A percentile compares a stretch with the other conserved stretches of the same genome.
These are phyloP conservation scores for Drosophila mulleri DNA, from an alignment of 2,888 invertebrate genomes.

Conservation along the genomic window DNA sequence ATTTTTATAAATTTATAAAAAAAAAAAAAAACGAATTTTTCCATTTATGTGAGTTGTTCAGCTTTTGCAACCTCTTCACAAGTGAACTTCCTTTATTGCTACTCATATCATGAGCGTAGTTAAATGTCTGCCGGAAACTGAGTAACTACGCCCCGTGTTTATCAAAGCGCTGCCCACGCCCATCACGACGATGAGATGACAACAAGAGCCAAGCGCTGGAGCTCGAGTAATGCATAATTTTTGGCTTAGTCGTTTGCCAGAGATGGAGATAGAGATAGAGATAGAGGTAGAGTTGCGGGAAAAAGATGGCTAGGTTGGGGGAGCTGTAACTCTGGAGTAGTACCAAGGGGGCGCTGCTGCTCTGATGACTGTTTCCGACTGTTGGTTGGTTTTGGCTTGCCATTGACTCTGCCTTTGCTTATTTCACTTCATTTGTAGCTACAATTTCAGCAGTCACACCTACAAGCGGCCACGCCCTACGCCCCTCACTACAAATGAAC, in stretches of 20 bases:
- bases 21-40: not conserved
- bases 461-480: conserved; percentile 50
- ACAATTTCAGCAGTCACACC: conserved; percentile 71
- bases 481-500: conserved; percentile 51
- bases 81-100: not conserved
- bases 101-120: conserved; percentile 15
- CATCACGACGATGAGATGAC: conserved; percentile 37
- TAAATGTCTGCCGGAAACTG: conserved; percentile 49
- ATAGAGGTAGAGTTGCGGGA: not conserved
- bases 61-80: not conserved
- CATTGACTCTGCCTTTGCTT: conserved; percentile 32
- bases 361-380: conserved; percentile 48
- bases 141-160: conserved; percentile 48
- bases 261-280: not conserved
- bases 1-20: not conserved
- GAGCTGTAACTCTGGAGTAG: conserved; percentile 4
- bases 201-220: conserved; percentile 21
- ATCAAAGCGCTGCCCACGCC: conserved; percentile 50
- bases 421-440: conserved; percentile 75
- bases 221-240: conserved; percentile 50
- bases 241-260: conserved; percentile 11
- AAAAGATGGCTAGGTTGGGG: not conserved
- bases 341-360: conserved; percentile 3
- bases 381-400: conserved; percentile 23
- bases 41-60: conserved; percentile 1